A percentile compares a stretch with the other conserved stretches of the same genome.
Evolutionary conservation across 1,140 invertebrate species (phyloP).

Genomic region (Triops longicaudatus): DNA sequence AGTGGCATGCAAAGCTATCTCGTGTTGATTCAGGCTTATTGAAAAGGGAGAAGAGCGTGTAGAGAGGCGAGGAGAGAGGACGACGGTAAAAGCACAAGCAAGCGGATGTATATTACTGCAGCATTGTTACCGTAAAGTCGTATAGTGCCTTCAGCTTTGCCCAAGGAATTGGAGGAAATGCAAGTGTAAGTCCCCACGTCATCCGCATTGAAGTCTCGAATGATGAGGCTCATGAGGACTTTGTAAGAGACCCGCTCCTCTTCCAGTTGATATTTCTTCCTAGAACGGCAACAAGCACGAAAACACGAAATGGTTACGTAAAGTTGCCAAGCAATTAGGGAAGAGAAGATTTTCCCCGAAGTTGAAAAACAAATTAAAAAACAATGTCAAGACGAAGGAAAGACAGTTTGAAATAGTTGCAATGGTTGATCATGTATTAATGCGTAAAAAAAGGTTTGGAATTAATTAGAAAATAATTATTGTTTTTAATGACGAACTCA

Average conservation of each 20-base stretch:
- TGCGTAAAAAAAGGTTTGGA: no score
- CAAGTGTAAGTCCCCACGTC: constrained; percentile 86
- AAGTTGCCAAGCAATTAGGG: not conserved
- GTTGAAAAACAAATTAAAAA: no score
- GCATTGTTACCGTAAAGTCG: constrained; percentile 65
- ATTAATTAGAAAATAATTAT: no score
- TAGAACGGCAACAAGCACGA: constrained; percentile 37
- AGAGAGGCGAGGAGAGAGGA: not conserved
- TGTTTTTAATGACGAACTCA: no score
- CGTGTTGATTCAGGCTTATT: constrained; percentile 10
- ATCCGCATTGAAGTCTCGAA: constrained; percentile 61
- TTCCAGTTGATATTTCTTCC: constrained; percentile 68
- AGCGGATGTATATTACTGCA: constrained; percentile 10
- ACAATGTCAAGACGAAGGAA: no score
- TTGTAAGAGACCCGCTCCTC: constrained; percentile 67
- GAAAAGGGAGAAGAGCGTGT: not conserved
- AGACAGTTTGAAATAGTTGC: no score
- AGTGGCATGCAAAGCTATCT: constrained; percentile 4
- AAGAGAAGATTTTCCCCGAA: not conserved
- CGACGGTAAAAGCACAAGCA: not conserved
- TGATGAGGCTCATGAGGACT: constrained; percentile 71
- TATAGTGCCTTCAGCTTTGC: constrained; percentile 71
- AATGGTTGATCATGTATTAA: no score
- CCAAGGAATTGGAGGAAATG: constrained; percentile 79
- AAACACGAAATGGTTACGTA: not conserved